Percentiles rank a stretch among this genome's conserved stretches.
phyloP scores from a whole-genome alignment of 1,140 invertebrate species.

The Oedothorax gibbosus region DNA sequence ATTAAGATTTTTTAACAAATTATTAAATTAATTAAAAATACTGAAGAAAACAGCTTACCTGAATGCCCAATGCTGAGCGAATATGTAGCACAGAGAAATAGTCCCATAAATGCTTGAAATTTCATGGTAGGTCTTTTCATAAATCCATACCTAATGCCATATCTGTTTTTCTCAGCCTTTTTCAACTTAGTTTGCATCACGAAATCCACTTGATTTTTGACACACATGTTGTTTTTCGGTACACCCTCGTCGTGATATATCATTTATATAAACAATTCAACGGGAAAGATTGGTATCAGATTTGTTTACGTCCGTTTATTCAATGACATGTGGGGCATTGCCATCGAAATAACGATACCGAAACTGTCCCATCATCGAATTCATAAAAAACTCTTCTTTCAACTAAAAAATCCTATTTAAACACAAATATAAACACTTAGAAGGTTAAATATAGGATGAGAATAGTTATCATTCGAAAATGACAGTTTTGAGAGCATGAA shows the following conservation, averaged over 20 bases:
- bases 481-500: not conserved
- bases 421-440: too few species aligned
- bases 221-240: not conserved
- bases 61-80: conserved; percentile 26
- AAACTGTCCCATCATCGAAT: too few species aligned
- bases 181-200: not conserved
- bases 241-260: not conserved
- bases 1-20: not conserved
- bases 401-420: too few species aligned
- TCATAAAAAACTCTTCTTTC: too few species aligned
- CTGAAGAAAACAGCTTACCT: conserved; percentile 7
- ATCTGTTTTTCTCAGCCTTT: not conserved
- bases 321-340: too few species aligned
- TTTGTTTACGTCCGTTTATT: too few species aligned
- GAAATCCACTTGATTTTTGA: not conserved
- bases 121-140: conserved; percentile 12
- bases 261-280: too few species aligned
- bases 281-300: too few species aligned
- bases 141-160: conserved; percentile 4
- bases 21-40: not conserved
- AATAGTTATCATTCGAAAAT: not conserved
- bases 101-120: conserved; percentile 29
- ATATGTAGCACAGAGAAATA: conserved; percentile 28
- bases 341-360: too few species aligned
- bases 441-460: too few species aligned